Percentiles rank a stretch among this genome's conserved stretches.
Evolutionary conservation across 2,797 vertebrate genomes (phyloP).

Genomic region (Selene dorsalis): DNA sequence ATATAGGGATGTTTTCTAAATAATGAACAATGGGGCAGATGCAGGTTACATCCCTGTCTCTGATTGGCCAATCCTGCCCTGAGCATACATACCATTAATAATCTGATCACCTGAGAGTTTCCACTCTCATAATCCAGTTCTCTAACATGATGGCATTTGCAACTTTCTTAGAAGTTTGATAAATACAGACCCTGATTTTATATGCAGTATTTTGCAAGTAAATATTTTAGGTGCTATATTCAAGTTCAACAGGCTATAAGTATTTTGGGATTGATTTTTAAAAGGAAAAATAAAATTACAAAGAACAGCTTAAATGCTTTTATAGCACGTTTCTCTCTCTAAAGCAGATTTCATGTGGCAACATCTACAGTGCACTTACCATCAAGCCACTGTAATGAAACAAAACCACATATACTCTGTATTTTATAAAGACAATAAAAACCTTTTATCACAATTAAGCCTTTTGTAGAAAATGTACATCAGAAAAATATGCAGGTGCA

Average conservation of each 20-base stretch:
- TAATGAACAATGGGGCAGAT: not conserved
- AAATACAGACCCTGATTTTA: slow-evolving; percentile 57
- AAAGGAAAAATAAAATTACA: slow-evolving; percentile 66
- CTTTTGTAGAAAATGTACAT: slow-evolving; percentile 88
- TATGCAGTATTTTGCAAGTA: slow-evolving; percentile 44
- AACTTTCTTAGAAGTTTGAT: slow-evolving; percentile 41
- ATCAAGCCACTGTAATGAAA: slow-evolving; percentile 80
- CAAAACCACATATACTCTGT: slow-evolving; percentile 81
- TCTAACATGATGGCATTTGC: not conserved
- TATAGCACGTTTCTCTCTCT: slow-evolving; percentile 72
- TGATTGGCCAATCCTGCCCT: slow-evolving; percentile 2
- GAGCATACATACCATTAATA: slow-evolving; percentile 3
- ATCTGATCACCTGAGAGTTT: slow-evolving; percentile 5
- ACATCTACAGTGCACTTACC: slow-evolving; percentile 72
- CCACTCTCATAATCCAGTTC: not conserved
- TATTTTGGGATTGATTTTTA: slow-evolving; percentile 81
- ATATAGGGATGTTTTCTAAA: not conserved
- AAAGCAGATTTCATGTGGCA: slow-evolving; percentile 76
- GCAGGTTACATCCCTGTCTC: not conserved
- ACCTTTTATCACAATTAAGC: slow-evolving; percentile 87
- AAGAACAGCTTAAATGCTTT: slow-evolving; percentile 62
- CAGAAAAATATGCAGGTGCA: slow-evolving; percentile 91
- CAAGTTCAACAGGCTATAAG: slow-evolving; percentile 87
- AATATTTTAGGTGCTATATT: slow-evolving; percentile 75
- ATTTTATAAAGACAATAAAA: slow-evolving; percentile 88